These are phyloP conservation scores for Schizothorax lantsangensis DNA, from an alignment of 2,797 vertebrate genomes.

Conservation along the genomic window DNA sequence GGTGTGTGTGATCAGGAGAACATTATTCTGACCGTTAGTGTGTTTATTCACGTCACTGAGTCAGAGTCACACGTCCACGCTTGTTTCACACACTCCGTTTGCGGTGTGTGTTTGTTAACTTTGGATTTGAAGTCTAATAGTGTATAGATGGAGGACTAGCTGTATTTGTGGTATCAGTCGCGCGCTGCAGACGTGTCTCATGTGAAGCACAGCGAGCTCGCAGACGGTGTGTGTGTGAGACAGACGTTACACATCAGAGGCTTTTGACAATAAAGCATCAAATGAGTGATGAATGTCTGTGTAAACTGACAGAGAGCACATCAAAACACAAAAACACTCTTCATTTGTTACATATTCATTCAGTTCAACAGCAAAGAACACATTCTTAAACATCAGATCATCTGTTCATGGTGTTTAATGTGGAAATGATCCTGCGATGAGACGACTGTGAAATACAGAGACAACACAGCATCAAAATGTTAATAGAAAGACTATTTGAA, in stretches of 20 bases:
- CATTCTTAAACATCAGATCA: background rate
- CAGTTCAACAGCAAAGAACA: background rate
- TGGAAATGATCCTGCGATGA: background rate
- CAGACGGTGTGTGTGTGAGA: background rate
- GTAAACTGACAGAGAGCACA: background rate
- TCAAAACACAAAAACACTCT: background rate
- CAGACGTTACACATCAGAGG: background rate
- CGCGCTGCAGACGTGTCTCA: background rate
- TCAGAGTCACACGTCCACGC: background rate
- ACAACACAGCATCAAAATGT: background rate
- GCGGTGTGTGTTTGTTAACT: background rate
- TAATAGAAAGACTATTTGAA: background rate
- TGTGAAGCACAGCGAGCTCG: no score
- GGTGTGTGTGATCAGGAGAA: background rate
- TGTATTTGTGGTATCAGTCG: no score
- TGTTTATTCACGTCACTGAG: background rate
- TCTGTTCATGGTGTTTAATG: background rate
- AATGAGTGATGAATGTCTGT: conserved; percentile 22
- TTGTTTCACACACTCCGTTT: no score
- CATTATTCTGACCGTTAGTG: background rate
- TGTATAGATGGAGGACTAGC: no score
- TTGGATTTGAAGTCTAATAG: no score
- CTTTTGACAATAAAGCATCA: conserved; percentile 31
- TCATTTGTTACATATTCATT: background rate
- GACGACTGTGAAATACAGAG: background rate